Conservation (phyloP, 2,797 vertebrate genomes). For the Alfaro cultratus region DNA sequence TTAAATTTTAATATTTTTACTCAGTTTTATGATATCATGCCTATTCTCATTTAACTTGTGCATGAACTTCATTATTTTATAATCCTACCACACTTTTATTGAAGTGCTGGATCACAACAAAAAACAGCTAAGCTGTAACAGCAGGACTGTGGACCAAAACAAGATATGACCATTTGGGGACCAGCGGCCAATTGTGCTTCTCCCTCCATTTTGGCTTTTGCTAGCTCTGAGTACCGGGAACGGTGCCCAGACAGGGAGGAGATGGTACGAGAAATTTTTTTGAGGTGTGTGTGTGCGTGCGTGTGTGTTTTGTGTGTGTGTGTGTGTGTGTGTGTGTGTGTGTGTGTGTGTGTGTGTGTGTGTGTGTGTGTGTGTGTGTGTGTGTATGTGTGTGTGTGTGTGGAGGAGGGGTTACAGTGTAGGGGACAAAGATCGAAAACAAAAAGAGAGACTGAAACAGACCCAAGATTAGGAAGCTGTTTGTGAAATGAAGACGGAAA, state of each 20-base stretch:
- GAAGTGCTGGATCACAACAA: conserved; percentile 20
- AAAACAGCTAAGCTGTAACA: conserved; percentile 40
- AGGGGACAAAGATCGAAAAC: conserved; percentile 77
- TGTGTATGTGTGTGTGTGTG: too few relatives aligned
- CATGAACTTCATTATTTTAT: conserved; percentile 2
- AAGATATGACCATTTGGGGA: conserved; percentile 57
- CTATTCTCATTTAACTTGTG: neutral
- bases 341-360: too few relatives aligned
- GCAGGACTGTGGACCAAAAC: conserved; percentile 33
- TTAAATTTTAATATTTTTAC: neutral
- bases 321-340: too few relatives aligned
- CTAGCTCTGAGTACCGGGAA: conserved; percentile 78
- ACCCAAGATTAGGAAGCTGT: conserved; percentile 72
- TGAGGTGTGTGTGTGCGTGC: too few relatives aligned
- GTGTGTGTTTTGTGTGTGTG: too few relatives aligned
- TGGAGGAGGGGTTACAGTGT: conserved; percentile 50
- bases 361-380: too few relatives aligned
- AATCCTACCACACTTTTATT: conserved; percentile 7
- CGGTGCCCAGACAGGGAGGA: conserved; percentile 76
- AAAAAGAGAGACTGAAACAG: conserved; percentile 69
- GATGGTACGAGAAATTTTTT: conserved; percentile 17
- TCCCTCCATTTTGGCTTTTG: conserved; percentile 82
- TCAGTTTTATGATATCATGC: neutral
- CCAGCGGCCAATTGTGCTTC: conserved; percentile 76
- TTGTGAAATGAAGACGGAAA: conserved; percentile 74